Evolutionary conservation across 2,113 vertebrate species (phyloP).

Genomic region (Taurulus bubalis): DNA sequence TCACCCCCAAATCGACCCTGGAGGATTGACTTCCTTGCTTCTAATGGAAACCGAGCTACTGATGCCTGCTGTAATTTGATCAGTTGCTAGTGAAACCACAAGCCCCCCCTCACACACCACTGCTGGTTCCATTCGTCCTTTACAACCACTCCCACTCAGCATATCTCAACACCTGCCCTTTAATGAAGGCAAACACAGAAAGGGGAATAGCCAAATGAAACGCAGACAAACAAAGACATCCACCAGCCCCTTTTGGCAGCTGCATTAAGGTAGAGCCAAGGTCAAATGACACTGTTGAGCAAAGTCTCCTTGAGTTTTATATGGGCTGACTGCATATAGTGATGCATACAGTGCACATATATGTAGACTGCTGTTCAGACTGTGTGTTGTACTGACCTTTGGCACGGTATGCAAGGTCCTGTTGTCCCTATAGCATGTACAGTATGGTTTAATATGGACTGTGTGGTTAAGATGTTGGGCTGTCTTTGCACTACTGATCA

Average conservation of each 20-base stretch:
- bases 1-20: conserved; percentile 47
- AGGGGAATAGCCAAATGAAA: conserved; percentile 66
- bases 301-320: conserved; percentile 61
- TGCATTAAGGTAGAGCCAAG: conserved; percentile 54
- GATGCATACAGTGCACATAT: conserved; percentile 45
- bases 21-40: conserved; percentile 65
- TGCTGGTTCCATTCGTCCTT: conserved; percentile 52
- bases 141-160: conserved; percentile 69
- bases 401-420: conserved; percentile 30
- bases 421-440: conserved; percentile 32
- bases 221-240: conserved; percentile 74
- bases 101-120: conserved; percentile 43
- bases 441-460: background rate
- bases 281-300: conserved; percentile 60
- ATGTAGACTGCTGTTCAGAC: conserved; percentile 29
- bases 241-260: conserved; percentile 63
- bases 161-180: conserved; percentile 82
- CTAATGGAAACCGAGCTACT: conserved; percentile 73
- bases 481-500: background rate
- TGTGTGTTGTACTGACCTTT: conserved; percentile 39
- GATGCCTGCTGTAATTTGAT: conserved; percentile 79
- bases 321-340: conserved; percentile 40
- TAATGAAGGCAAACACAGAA: conserved; percentile 74
- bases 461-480: conserved; percentile 16
- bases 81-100: conserved; percentile 71